phyloP scores from a whole-genome alignment of 2,888 invertebrate genomes.

The Boloria euphrosyne region DNA sequence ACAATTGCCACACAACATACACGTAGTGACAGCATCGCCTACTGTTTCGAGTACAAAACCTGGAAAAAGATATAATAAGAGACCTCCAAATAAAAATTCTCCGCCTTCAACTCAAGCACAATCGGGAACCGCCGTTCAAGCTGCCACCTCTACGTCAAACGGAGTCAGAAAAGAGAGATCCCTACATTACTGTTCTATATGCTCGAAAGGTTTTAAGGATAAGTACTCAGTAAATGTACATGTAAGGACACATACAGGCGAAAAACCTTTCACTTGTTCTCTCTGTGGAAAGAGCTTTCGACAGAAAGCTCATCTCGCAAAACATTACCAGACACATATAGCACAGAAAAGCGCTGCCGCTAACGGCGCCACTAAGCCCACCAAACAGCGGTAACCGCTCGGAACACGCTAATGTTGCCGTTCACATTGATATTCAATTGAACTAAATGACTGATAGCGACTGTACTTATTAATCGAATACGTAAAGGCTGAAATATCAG shows the following conservation, averaged over 20 bases:
- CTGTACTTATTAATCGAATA: slow-evolving; percentile 64
- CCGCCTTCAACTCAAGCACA: slow-evolving; percentile 65
- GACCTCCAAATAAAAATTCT: slow-evolving; percentile 80
- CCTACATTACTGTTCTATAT: slow-evolving; percentile 95
- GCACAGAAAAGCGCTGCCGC: slow-evolving; percentile 90
- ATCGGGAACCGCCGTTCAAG: slow-evolving; percentile 68
- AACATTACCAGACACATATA: slow-evolving; percentile 96
- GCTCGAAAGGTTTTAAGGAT: slow-evolving; percentile 96
- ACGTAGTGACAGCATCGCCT: slow-evolving; percentile 83
- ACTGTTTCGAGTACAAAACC: slow-evolving; percentile 84
- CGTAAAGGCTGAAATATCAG: slow-evolving; percentile 79
- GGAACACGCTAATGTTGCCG: slow-evolving; percentile 38
- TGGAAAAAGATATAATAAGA: slow-evolving; percentile 86
- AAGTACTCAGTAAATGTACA: slow-evolving; percentile 99
- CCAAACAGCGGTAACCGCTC: slow-evolving; percentile 76
- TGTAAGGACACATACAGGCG: slow-evolving; percentile 98
- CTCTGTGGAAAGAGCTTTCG: slow-evolving; percentile 96
- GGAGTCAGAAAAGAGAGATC: slow-evolving; percentile 93
- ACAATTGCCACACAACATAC: slow-evolving; percentile 76
- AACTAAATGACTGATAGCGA: slow-evolving; percentile 65
- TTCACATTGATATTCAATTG: slow-evolving; percentile 69
- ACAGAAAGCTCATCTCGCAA: slow-evolving; percentile 95
- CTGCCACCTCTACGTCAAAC: slow-evolving; percentile 85
- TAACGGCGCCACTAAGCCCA: slow-evolving; percentile 83
- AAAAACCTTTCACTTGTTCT: slow-evolving; percentile 97